Percentiles rank a stretch among this genome's conserved stretches.
phyloP scores from a whole-genome alignment of 1,140 invertebrate species.

The Stegodyphus mimosarum region DNA sequence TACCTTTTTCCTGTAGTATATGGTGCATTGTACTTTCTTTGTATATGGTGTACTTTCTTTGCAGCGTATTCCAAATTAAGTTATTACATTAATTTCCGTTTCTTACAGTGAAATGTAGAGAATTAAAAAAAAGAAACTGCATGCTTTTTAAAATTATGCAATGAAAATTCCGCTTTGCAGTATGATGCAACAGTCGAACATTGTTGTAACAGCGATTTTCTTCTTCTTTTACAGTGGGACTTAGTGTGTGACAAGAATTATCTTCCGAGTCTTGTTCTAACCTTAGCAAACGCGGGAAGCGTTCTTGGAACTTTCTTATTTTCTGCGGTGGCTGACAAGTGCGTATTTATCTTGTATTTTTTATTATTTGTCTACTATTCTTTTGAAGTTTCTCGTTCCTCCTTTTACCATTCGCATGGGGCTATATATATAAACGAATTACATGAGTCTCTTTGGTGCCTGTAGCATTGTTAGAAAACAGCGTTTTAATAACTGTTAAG shows the following conservation, averaged over 20 bases:
- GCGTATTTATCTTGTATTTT: background rate
- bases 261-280: constrained; percentile 74
- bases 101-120: background rate
- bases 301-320: constrained; percentile 46
- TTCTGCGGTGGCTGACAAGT: constrained; percentile 48
- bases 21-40: too few species aligned
- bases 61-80: background rate
- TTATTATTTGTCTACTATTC: background rate
- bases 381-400: background rate
- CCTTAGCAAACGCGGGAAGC: constrained; percentile 51
- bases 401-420: too few species aligned
- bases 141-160: background rate
- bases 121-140: background rate
- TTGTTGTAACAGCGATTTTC: background rate
- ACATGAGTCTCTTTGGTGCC: too few species aligned
- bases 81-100: background rate
- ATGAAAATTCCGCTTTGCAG: too few species aligned
- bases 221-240: constrained; percentile 72
- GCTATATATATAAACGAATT: too few species aligned
- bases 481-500: too few species aligned
- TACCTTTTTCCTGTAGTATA: too few species aligned
- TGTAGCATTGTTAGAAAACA: too few species aligned
- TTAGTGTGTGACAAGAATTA: constrained; percentile 77
- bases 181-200: too few species aligned
- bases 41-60: background rate